Evolutionary conservation across 2,888 invertebrate genomes (phyloP).

Genomic region (Aphodius sticticus): DNA sequence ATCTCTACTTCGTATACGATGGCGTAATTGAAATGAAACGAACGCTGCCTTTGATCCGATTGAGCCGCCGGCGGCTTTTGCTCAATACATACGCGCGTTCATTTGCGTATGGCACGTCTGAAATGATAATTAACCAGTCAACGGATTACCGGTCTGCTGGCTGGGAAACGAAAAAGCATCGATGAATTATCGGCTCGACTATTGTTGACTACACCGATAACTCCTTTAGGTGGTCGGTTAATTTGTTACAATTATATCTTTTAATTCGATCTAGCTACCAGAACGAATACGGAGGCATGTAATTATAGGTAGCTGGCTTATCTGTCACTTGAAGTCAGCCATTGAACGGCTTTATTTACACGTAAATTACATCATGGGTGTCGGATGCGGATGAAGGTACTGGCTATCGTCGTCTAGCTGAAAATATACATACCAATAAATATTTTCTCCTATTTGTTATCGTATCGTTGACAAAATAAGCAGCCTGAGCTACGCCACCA

Average conservation of each 20-base stretch:
- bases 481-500: no score
- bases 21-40: constrained; percentile 4
- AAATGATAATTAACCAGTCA: constrained; percentile 4
- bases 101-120: background rate
- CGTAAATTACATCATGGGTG: background rate
- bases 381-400: background rate
- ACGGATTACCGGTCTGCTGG: background rate
- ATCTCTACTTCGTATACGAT: background rate
- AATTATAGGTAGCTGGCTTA: background rate
- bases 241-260: constrained; percentile 4
- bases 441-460: no score
- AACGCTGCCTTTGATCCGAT: background rate
- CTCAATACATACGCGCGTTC: background rate
- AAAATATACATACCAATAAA: no score
- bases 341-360: background rate
- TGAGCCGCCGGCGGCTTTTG: background rate
- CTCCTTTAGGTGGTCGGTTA: background rate
- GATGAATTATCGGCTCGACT: background rate
- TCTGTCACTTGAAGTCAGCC: background rate
- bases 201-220: background rate
- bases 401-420: no score
- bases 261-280: background rate
- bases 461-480: no score
- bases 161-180: background rate
- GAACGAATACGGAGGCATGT: background rate